Conservation (phyloP, 2,797 vertebrate genomes). For the Sebastes oblongus region DNA sequence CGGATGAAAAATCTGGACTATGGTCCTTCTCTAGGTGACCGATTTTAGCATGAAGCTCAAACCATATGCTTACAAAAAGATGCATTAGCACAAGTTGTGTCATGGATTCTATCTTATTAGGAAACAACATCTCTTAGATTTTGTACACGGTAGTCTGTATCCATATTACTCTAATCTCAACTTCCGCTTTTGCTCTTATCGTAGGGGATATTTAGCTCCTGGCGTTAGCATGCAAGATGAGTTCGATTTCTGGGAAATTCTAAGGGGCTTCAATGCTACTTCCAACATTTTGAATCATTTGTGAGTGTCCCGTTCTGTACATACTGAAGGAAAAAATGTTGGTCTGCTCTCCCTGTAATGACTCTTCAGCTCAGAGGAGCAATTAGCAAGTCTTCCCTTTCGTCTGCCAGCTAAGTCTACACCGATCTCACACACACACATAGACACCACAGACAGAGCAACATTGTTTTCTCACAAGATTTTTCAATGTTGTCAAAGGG, state of each 20-base stretch:
- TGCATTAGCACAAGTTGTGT: neutral
- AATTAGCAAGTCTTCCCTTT: conserved; percentile 48
- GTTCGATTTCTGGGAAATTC: conserved; percentile 1
- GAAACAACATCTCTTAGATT: neutral
- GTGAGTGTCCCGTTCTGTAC: neutral
- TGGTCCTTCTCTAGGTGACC: neutral
- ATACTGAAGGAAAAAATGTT: conserved; percentile 26
- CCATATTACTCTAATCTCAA: neutral
- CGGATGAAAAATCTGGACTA: too few relatives aligned
- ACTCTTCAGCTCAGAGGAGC: conserved; percentile 46
- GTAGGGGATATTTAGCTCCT: neutral
- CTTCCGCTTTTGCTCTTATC: neutral
- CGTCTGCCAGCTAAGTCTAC: conserved; percentile 39
- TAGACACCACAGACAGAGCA: conserved; percentile 31
- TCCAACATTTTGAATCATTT: neutral
- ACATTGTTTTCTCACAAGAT: conserved; percentile 59
- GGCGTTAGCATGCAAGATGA: neutral
- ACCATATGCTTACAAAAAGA: neutral
- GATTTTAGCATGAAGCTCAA: neutral
- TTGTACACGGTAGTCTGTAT: neutral
- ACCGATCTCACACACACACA: conserved; percentile 34
- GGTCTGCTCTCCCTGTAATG: conserved; percentile 6
- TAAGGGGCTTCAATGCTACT: neutral
- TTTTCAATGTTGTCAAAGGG: conserved; percentile 50
- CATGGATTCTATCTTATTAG: conserved; percentile 1